Conservation (phyloP, 2,797 vertebrate species). For the Lepilemur ruficaudatus region DNA sequence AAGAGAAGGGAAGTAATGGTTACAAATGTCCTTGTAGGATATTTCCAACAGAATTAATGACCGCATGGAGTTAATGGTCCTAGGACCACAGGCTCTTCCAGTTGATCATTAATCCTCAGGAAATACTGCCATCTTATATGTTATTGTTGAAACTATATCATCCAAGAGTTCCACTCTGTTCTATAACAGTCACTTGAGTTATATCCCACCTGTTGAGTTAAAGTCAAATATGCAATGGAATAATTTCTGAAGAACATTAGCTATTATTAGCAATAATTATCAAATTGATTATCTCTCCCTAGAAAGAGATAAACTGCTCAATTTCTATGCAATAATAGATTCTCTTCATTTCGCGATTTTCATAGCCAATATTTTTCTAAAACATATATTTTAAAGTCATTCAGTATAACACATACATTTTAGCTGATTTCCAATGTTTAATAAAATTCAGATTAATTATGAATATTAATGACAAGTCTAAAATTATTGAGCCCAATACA, state of each 20-base stretch:
- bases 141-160: conserved; percentile 76
- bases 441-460: conserved; percentile 14
- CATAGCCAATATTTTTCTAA: background rate
- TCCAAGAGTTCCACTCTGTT: conserved; percentile 40
- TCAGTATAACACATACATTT: background rate
- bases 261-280: background rate
- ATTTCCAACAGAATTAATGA: conserved; percentile 81
- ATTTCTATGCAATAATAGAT: conserved; percentile 3
- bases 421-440: background rate
- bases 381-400: background rate
- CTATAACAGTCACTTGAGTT: conserved; percentile 39
- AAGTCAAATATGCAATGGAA: background rate
- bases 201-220: conserved; percentile 54
- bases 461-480: background rate
- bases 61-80: conserved; percentile 78
- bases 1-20: conserved; percentile 39
- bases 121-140: conserved; percentile 66
- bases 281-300: background rate
- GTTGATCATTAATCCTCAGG: conserved; percentile 79
- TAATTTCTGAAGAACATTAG: background rate
- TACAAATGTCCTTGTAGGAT: conserved; percentile 65
- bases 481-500: background rate
- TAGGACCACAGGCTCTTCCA: conserved; percentile 75
- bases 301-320: background rate
- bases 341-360: background rate